Conservation (phyloP, 2,888 invertebrate species). For the Parapristionchus giblindavisi region DNA sequence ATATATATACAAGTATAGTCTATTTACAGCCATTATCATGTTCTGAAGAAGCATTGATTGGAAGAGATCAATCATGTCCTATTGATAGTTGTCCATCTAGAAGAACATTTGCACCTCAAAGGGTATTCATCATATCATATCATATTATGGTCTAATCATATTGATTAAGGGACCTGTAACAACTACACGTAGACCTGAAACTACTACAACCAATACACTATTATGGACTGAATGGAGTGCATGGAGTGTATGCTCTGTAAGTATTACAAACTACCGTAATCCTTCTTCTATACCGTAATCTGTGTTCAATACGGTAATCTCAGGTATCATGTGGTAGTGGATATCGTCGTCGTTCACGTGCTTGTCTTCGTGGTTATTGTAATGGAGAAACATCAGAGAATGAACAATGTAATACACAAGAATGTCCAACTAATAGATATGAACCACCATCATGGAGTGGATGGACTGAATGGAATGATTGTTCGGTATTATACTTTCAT, state of each 20-base stretch:
- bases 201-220: slow-evolving; percentile 11
- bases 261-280: neutral
- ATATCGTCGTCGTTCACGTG: slow-evolving; percentile 42
- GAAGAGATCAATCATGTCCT: slow-evolving; percentile 62
- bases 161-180: too few relatives aligned
- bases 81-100: slow-evolving; percentile 49
- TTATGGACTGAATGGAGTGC: slow-evolving; percentile 61
- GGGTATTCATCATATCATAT: too few relatives aligned
- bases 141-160: too few relatives aligned
- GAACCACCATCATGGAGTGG: slow-evolving; percentile 44
- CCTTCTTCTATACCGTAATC: neutral
- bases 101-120: too few relatives aligned
- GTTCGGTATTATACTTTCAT: neutral
- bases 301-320: neutral
- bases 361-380: slow-evolving; percentile 53
- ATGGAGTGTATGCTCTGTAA: slow-evolving; percentile 59
- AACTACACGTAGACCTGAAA: neutral
- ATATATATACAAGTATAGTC: too few relatives aligned
- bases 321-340: slow-evolving; percentile 64
- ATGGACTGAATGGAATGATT: slow-evolving; percentile 47
- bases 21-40: slow-evolving; percentile 60
- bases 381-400: slow-evolving; percentile 59
- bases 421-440: slow-evolving; percentile 51
- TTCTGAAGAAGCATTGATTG: slow-evolving; percentile 58
- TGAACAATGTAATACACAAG: slow-evolving; percentile 53